Evolutionary conservation across 1,140 invertebrate species (phyloP), one percentile per base, ranked within the genome.

Genomic region (Diuraphis noxia): DNA sequence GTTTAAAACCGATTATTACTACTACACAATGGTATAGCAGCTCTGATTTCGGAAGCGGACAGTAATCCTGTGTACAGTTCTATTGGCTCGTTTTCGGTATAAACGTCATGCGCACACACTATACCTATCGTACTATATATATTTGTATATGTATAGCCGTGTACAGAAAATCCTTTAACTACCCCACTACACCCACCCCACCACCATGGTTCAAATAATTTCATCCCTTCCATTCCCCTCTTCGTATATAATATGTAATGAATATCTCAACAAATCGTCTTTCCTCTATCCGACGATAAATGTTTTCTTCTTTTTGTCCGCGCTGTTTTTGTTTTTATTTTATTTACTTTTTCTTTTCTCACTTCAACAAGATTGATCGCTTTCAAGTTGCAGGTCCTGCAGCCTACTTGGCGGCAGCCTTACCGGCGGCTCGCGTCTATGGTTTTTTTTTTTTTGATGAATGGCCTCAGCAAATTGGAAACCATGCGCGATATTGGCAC

Each of bases 181-280:
- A 82, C 38, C 79, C 4, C 79, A 10, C 56, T 63, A 56, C 30
- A 6, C 72, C 34, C 34, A 7, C 36, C 36, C 38, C 5, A 38
- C 25, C 9, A 30, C 9, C 38, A 0, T 8, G 36, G 9, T 40
- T 72, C 56, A 72, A 72, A n/a, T 72, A 72, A 72, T 72, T 72
- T 72, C 56, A n/a, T 85, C 9, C 36, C 38, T 81, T 17, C 36
- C 23, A 25, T 38, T 81, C 79, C 79, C 25, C 81, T 19, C 81
- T 17, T 30, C 40, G 81, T 81, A 9, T 40, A n/a, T 72, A 38
- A 43, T 85, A 34, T 85, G 49, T 36, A 86, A 89, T 43, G 88
- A 89, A 77, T 89, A 90, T 90, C 41, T 46, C 72, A 46, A 90
- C 63, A 34, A 90, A 63, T 88, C 86, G 86, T 88, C 86, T 88